These are phyloP conservation scores for Keiferia lycopersicella DNA, from an alignment of 2,888 invertebrate genomes.

Conservation along the genomic window DNA sequence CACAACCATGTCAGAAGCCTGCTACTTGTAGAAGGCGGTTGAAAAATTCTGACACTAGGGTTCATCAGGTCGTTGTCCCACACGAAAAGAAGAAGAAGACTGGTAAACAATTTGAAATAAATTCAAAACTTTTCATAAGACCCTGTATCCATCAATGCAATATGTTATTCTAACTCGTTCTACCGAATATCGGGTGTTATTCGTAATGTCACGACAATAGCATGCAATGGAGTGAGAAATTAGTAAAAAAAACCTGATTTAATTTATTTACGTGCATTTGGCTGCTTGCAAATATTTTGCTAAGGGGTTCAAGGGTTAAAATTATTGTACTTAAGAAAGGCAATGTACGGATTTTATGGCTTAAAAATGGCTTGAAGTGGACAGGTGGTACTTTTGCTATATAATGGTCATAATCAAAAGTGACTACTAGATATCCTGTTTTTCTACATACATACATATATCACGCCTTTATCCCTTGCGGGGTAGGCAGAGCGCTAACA, in stretches of 20 bases:
- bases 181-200: conserved; percentile 36
- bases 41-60: too few species aligned
- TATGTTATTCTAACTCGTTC: conserved; percentile 38
- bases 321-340: conserved; percentile 9
- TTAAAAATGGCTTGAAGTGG: neutral
- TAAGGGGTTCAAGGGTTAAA: conserved; percentile 41
- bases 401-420: neutral
- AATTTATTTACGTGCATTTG: conserved; percentile 36
- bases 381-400: conserved; percentile 6
- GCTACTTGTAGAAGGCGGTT: too few species aligned
- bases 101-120: too few species aligned
- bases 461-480: too few species aligned
- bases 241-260: conserved; percentile 50
- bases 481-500: too few species aligned
- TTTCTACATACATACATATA: too few species aligned
- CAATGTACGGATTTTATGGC: neutral
- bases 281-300: conserved; percentile 52
- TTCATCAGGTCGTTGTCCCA: too few species aligned
- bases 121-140: neutral
- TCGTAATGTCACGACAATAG: conserved; percentile 51
- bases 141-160: conserved; percentile 2
- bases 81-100: too few species aligned
- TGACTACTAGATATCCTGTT: too few species aligned
- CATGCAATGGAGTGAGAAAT: conserved; percentile 58
- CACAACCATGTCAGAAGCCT: too few species aligned